Percentiles rank a stretch among this genome's conserved stretches.
Evolutionary conservation across 53 echinoderm and acorn worm species (phyloP).

Genomic region (Luidia sarsii): DNA sequence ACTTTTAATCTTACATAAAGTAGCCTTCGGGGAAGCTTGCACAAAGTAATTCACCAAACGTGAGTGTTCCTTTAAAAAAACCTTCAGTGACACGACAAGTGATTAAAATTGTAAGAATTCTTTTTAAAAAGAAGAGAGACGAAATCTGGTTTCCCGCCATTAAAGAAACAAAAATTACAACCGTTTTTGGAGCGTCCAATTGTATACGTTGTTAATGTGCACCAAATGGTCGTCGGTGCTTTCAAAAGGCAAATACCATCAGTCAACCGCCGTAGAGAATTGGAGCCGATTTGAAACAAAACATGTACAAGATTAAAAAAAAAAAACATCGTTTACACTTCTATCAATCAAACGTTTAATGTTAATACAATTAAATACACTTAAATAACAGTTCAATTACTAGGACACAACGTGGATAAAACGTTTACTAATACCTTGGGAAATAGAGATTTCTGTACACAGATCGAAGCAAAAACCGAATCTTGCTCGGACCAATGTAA

Average conservation of each 20-base stretch:
- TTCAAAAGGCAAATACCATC: not conserved
- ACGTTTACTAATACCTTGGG: not conserved
- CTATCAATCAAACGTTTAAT: not conserved
- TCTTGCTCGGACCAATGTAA: constrained; percentile 18
- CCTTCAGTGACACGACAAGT: too few species aligned
- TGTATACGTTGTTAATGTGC: too few species aligned
- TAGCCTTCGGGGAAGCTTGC: too few species aligned
- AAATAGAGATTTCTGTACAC: not conserved
- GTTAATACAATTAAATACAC: constrained; percentile 1
- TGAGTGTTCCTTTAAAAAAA: too few species aligned
- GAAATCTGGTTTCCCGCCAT: not conserved
- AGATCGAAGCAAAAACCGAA: not conserved
- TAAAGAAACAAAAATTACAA: too few species aligned
- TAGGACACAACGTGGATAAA: constrained; percentile 3
- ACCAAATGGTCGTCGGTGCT: too few species aligned
- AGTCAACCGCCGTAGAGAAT: not conserved
- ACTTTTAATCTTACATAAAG: too few species aligned
- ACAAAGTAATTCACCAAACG: too few species aligned
- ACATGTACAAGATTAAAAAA: constrained; percentile 26
- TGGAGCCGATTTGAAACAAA: not conserved
- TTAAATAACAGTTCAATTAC: constrained; percentile 21
- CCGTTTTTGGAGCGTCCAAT: too few species aligned
- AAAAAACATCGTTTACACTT: not conserved
- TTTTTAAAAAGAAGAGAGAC: too few species aligned
- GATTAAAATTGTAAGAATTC: too few species aligned